Conservation (phyloP, 2,113 vertebrate species). For the Engraulis encrasicolus region DNA sequence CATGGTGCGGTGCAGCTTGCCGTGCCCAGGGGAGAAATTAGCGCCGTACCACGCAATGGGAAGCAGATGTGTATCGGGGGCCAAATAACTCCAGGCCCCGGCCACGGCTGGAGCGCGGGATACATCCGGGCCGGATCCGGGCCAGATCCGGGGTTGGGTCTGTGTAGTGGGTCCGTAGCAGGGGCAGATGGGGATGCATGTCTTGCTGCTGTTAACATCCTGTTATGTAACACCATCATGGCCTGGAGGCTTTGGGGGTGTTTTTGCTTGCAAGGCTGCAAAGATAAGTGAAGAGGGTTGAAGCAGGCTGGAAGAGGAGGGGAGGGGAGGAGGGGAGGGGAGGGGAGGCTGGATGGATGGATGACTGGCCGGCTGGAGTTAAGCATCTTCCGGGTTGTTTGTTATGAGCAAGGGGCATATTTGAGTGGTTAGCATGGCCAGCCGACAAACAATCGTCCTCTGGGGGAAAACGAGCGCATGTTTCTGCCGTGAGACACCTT, state of each 20-base stretch:
- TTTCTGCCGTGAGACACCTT: not conserved
- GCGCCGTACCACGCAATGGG: conserved; percentile 36
- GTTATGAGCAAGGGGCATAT: not conserved
- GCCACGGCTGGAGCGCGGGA: not conserved
- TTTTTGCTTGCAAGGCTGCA: not conserved
- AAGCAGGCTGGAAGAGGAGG: not conserved
- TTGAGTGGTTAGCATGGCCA: not conserved
- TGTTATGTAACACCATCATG: not conserved
- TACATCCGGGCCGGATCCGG: not conserved
- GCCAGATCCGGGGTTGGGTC: no score
- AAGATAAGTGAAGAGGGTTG: not conserved
- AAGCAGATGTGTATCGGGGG: conserved; percentile 43
- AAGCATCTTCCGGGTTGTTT: not conserved
- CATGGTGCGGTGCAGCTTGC: not conserved
- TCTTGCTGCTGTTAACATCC: not conserved
- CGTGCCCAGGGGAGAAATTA: conserved; percentile 37
- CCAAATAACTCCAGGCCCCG: conserved; percentile 20
- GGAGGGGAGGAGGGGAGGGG: no score
- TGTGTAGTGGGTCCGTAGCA: not conserved
- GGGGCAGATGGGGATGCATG: not conserved
- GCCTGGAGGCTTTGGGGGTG: not conserved
- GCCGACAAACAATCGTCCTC: not conserved
- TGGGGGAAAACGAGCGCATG: not conserved
- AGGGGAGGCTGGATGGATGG: no score
- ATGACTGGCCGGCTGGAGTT: not conserved